Evolutionary conservation across 2,113 vertebrate genomes (phyloP).

Genomic region (Rattus norvegicus): DNA sequence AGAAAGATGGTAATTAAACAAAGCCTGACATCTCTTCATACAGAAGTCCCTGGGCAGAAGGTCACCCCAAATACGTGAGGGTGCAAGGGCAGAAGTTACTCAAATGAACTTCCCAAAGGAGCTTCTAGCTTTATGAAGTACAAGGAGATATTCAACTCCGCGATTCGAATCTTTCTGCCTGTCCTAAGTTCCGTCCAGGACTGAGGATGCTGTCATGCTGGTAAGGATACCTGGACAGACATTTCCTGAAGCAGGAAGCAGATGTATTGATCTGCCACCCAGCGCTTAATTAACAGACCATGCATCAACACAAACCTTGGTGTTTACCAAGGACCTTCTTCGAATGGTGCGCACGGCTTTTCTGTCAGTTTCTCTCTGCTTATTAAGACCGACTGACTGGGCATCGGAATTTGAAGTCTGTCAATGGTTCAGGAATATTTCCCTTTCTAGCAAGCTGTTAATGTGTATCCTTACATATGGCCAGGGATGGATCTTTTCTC

Average conservation of each 20-base stretch:
- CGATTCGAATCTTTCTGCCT: background rate
- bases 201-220: background rate
- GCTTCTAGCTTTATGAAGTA: background rate
- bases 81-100: background rate
- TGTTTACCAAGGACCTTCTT: background rate
- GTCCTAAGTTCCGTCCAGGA: background rate
- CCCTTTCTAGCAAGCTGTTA: background rate
- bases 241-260: background rate
- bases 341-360: background rate
- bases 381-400: background rate
- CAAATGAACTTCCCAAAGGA: background rate
- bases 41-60: background rate
- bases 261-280: background rate
- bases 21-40: background rate
- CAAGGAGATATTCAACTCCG: background rate
- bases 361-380: background rate
- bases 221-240: background rate
- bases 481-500: background rate
- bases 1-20: slow-evolving; percentile 42
- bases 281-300: background rate
- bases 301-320: background rate
- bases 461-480: background rate
- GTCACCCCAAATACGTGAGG: background rate
- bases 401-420: background rate
- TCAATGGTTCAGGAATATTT: background rate